Evolutionary conservation across 2,797 vertebrate genomes (phyloP), one percentile per base, ranked within the genome.

Genomic region (Silurus lanzhouensis): DNA sequence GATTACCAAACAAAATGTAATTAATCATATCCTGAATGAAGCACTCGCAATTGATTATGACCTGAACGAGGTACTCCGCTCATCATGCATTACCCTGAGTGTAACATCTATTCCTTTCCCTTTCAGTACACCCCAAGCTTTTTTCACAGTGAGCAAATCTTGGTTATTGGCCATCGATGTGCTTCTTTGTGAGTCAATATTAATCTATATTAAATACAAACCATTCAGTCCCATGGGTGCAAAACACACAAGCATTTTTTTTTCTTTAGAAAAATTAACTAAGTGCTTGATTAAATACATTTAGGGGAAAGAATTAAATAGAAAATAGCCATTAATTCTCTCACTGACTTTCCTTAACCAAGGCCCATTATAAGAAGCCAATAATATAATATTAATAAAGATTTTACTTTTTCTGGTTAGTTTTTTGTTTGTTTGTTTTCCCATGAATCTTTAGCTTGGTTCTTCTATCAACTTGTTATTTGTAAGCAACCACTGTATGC

Each of bases 131-230:
- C 2, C 20, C 20, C 38, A 25, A 19, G 38, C 61, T 66, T 64
- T 17, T 52, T 52, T 19, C 60, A 80, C 60, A 80, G n/a, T 10
- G 20, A 80, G 22, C 22, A 80, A 66, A 66, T 52, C 19, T 12
- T 52, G 48, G 48, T 52, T 27, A 25, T 14, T 19, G 78, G 44
- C 64, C 31, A 22, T 77, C 19, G n/a, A 57, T 78, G 44, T 20
- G 8, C 27, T 25, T 80, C 77, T 25, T 25, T 80, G 60, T 66
- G 14, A 80, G 64, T 80, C 61, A 48, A 81, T 55, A 66, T 52
- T 19, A 27, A 81, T 52, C 61, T 0, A 66, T 80, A 48, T 25
- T 38, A 48, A 25, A 52, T 27, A 55, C n/a, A 48, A 27, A 63
- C 1, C 31, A 44, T 1, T 48, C 38, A n/a, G 12, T 6, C 58